A percentile compares a stretch with the other conserved stretches of the same genome.
Conservation (phyloP, 2,797 vertebrate species). For the Myotis myotis region DNA sequence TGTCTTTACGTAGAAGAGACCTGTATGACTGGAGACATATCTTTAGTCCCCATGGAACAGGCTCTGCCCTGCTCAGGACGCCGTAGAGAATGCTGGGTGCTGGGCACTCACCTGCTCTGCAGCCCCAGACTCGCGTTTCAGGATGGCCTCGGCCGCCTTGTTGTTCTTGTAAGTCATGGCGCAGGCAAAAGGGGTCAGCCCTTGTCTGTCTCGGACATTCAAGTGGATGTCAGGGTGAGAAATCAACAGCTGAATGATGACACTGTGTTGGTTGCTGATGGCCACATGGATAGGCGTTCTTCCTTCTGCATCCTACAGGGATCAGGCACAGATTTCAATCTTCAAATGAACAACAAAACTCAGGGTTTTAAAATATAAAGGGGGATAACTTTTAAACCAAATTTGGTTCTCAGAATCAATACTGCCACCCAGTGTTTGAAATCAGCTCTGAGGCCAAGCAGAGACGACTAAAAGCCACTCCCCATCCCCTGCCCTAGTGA, state of each 20-base stretch:
- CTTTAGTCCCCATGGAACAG: not conserved
- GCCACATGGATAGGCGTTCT: constrained; percentile 95
- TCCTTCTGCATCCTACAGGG: constrained; percentile 94
- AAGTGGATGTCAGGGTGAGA: constrained; percentile 96
- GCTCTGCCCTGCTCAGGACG: fast-evolving
- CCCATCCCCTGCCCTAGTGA: not conserved
- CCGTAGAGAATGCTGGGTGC: fast-evolving
- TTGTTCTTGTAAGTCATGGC: constrained; percentile 99
- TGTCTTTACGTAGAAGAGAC: not conserved
- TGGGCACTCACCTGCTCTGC: constrained; percentile 92
- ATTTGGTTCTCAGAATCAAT: not conserved
- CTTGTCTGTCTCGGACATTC: constrained; percentile 94
- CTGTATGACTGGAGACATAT: not conserved
- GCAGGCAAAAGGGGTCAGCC: constrained; percentile 97
- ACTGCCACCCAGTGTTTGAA: not conserved
- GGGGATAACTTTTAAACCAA: not conserved
- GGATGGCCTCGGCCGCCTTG: constrained; percentile 96
- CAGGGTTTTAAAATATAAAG: not conserved
- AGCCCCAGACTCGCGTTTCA: constrained; percentile 96
- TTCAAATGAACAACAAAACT: constrained; percentile 6
- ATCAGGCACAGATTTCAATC: not conserved
- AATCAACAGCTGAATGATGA: constrained; percentile 98
- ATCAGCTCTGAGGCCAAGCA: not conserved
- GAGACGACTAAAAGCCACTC: not conserved
- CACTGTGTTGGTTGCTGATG: constrained; percentile 95